Evolutionary conservation across 2,113 vertebrate species (phyloP).

Genomic region (Pseudois nayaur): DNA sequence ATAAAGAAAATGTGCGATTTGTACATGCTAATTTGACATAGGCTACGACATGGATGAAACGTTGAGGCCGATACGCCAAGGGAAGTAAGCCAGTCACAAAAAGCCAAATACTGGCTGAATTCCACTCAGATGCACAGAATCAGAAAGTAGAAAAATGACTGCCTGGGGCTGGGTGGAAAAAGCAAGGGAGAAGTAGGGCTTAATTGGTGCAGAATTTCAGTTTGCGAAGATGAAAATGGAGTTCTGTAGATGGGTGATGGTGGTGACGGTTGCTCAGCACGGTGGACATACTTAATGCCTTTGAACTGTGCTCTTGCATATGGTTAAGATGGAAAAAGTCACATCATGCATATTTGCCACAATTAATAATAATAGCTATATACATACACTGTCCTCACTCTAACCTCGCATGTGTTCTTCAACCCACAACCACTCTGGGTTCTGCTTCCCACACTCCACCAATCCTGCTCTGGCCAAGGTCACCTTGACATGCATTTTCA

Average conservation of each 20-base stretch:
- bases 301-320: background rate
- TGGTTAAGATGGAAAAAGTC: background rate
- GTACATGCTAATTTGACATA: background rate
- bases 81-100: background rate
- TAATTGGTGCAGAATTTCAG: background rate
- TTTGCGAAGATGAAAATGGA: background rate
- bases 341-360: background rate
- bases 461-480: background rate
- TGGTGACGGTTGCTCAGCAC: rapidly evolving
- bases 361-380: background rate
- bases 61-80: background rate
- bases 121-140: background rate
- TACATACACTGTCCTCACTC: background rate
- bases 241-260: background rate
- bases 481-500: constrained; percentile 23
- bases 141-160: background rate
- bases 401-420: background rate
- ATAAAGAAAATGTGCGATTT: background rate
- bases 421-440: background rate
- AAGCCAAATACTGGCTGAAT: background rate
- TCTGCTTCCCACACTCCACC: background rate
- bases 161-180: background rate
- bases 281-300: rapidly evolving
- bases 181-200: background rate
- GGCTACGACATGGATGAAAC: background rate